Evolutionary conservation across 1,140 invertebrate genomes (phyloP).

Genomic region (Drosophila busckii): DNA sequence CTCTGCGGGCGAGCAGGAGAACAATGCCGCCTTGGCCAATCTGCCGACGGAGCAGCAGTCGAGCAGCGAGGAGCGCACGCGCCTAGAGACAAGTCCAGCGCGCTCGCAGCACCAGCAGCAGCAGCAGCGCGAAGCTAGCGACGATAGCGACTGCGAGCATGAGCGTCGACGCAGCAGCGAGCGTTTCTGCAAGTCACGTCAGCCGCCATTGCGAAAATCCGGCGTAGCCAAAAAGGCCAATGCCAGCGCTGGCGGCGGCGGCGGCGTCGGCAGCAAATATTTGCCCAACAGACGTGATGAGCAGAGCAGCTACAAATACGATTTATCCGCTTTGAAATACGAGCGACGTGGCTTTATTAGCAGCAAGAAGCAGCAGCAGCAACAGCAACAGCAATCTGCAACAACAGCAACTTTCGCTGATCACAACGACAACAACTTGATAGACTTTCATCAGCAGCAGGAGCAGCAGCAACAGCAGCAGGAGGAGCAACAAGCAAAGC

Average conservation of each 20-base stretch:
- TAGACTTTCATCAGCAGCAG: conserved; percentile 66
- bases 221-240: conserved; percentile 62
- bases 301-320: conserved; percentile 75
- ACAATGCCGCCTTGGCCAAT: conserved; percentile 63
- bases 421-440: conserved; percentile 78
- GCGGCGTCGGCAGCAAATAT: conserved; percentile 52
- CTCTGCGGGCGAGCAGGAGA: conserved; percentile 49
- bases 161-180: conserved; percentile 72
- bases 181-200: conserved; percentile 74
- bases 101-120: conserved; percentile 49
- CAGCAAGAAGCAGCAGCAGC: conserved; percentile 60
- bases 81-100: conserved; percentile 69
- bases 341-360: conserved; percentile 75
- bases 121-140: conserved; percentile 71
- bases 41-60: conserved; percentile 7
- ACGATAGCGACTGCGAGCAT: conserved; percentile 80
- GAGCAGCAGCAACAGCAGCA: conserved; percentile 35
- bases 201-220: conserved; percentile 71
- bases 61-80: conserved; percentile 54
- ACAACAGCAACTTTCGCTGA: conserved; percentile 34
- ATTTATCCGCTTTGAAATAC: conserved; percentile 68
- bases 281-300: conserved; percentile 60
- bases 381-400: conserved; percentile 29
- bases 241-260: no score
- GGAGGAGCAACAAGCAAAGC: conserved; percentile 38